Evolutionary conservation across 2,888 invertebrate genomes (phyloP), one percentile per base, ranked within the genome.

Genomic region (Dysmachus trigonus): DNA sequence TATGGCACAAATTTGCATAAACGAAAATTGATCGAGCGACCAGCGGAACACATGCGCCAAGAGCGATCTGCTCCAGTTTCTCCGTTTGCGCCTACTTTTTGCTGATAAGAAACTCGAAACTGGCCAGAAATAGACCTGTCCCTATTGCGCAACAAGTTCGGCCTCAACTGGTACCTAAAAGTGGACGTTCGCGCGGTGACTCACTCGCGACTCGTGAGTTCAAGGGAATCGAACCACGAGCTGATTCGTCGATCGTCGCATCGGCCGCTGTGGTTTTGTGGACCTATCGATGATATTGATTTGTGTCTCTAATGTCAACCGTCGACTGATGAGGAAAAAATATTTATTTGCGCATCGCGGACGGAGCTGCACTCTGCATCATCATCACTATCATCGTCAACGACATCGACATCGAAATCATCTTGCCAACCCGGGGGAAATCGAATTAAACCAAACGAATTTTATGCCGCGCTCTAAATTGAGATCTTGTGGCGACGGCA

Each of bases 51-150:
- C 76, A 35, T 35, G 35, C 76, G 76, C 22, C 18, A 2, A 41
- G 33, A 31, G 18, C 22, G 72, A 8, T n/a, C 33, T 76, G 38
- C 38, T 76, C 76, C 76, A 76, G 76, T 76, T 76, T 35, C 76
- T 22, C 18, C 74, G 33, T 18, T 76, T 76, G 18, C 35, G 76
- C 76, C 76, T 35, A 35, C 35, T 22, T 38, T 76, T 35, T 18
- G 38, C 76, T 76, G 76, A 76, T 76, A 76, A 76, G 76, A 35
- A 76, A 76, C 76, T 35, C 35, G 76, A 41, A 35, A 41, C 76
- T 76, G 18, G 62, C 62, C 62, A 62, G 62, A 62, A 62, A 62
- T 62, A 76, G 76, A 76, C 41, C 13, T 76, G 76, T 38, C 76
- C 76, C 76, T 76, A 38, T 76, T 76, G 22, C 76, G 76, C 76